Evolutionary conservation across 2,797 vertebrate genomes (phyloP).

Genomic region (Monodelphis domestica): DNA sequence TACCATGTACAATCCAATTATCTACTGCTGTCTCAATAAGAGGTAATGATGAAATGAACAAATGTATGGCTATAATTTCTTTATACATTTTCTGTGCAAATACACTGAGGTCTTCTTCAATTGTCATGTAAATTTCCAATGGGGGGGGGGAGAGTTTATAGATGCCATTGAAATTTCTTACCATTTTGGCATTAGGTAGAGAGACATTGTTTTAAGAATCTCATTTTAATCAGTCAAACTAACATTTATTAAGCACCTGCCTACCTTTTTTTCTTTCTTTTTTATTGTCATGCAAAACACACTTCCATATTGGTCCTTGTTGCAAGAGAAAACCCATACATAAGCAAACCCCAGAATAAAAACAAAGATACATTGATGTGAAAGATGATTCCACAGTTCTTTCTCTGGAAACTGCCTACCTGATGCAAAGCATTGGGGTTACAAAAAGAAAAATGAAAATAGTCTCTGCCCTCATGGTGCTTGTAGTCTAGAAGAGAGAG

Average conservation of each 20-base stretch:
- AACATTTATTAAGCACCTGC: neutral
- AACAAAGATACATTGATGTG: too few species aligned
- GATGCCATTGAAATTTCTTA: neutral
- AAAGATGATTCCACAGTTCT: too few species aligned
- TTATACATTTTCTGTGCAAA: neutral
- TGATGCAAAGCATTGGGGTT: neutral
- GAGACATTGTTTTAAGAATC: conserved; percentile 15
- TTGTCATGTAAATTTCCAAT: conserved; percentile 9
- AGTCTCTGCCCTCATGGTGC: neutral
- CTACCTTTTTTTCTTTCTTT: too few species aligned
- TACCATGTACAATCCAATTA: conserved; percentile 99
- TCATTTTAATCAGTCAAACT: neutral
- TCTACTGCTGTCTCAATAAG: conserved; percentile 99
- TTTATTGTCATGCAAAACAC: too few species aligned
- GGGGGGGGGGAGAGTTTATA: neutral
- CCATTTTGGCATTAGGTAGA: neutral
- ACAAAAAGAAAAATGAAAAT: neutral
- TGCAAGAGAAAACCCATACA: too few species aligned
- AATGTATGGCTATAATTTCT: neutral
- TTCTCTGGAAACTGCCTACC: neutral
- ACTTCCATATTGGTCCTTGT: too few species aligned
- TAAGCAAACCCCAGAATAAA: too few species aligned
- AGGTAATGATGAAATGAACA: conserved; percentile 86
- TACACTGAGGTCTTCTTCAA: neutral
- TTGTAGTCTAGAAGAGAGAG: neutral